These are phyloP conservation scores for Somateria mollissima DNA, from an alignment of 2,797 vertebrate genomes.

Conservation along the genomic window DNA sequence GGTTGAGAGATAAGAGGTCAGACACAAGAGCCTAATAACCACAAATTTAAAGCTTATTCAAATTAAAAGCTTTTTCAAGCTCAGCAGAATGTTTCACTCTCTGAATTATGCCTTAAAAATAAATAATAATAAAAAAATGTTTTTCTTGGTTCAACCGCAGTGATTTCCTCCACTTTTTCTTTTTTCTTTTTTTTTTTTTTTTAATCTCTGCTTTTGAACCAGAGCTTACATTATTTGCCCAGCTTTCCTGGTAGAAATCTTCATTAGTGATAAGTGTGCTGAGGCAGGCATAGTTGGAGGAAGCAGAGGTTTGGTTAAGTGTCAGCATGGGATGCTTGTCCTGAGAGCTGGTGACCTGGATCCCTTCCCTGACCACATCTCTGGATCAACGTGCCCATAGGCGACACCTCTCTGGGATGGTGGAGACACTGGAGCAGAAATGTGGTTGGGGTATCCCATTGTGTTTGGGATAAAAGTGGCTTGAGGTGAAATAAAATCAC, in stretches of 20 bases:
- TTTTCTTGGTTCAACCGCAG: background rate
- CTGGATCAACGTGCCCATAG: background rate
- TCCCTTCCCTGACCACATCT: background rate
- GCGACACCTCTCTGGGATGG: background rate
- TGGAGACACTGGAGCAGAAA: background rate
- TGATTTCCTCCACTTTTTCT: background rate
- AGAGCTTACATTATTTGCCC: background rate
- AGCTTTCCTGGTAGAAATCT: background rate
- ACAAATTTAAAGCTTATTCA: background rate
- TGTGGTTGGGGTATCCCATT: background rate
- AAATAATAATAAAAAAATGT: background rate
- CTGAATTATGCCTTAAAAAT: background rate
- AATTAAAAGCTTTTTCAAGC: slow-evolving; percentile 26
- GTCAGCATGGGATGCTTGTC: background rate
- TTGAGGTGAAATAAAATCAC: background rate
- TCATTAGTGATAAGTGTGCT: background rate
- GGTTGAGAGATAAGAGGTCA: slow-evolving; percentile 30
- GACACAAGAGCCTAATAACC: background rate
- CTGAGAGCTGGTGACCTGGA: background rate
- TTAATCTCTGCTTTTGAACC: background rate
- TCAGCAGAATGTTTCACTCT: background rate
- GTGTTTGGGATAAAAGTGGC: background rate
- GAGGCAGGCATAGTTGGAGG: background rate
- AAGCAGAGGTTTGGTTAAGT: background rate
- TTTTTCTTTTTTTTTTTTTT: background rate